Evolutionary conservation across 1,140 invertebrate species (phyloP), one percentile per base, ranked within the genome.

Genomic region (Lepidurus apus): DNA sequence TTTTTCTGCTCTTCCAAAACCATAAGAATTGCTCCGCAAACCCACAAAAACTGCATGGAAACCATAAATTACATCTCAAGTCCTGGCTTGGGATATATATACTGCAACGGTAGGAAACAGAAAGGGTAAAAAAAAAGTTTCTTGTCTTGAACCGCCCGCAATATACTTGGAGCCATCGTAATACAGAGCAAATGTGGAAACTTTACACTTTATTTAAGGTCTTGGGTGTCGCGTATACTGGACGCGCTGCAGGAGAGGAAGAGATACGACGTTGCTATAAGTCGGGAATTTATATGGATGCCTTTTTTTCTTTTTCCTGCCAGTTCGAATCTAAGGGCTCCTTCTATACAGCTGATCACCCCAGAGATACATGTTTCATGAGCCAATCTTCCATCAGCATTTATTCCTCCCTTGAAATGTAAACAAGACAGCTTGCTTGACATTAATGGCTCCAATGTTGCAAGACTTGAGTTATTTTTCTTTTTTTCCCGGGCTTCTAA

Each of bases 121-220:
- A 21, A 34, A 4, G 34, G 34, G 34, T 34, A 34, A 65, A 21
- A 65, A 65, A 65, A 65, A 13, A n/a, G 17, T 65, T 65, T 65
- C 17, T 65, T 21, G 53, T 65, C 53, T 9, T 65, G 17, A 21
- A 21, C 4, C 53, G 53, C 17, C 53, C 17, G 53, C 53, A 65
- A 65, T 65, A 65, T 65, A 65, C 53, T 65, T n/a, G 17, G 53
- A 65, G 34, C 53, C 53, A 21, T 65, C 53, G 53, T 65, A 65
- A 65, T 65, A 65, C 53, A 13, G 9, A 65, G 13, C 53, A 65
- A 65, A 65, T 65, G 53, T 65, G 53, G 53, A 65, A 65, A 65
- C 53, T 65, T 65, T 65, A 65, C 53, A 65, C 53, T 65, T 65
- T 65, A 65, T 65, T 65, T 65, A 13, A 65, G 53, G 53, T 65